These are phyloP conservation scores for Dendrolimus pini DNA, from an alignment of 2,888 invertebrate genomes.

Conservation along the genomic window DNA sequence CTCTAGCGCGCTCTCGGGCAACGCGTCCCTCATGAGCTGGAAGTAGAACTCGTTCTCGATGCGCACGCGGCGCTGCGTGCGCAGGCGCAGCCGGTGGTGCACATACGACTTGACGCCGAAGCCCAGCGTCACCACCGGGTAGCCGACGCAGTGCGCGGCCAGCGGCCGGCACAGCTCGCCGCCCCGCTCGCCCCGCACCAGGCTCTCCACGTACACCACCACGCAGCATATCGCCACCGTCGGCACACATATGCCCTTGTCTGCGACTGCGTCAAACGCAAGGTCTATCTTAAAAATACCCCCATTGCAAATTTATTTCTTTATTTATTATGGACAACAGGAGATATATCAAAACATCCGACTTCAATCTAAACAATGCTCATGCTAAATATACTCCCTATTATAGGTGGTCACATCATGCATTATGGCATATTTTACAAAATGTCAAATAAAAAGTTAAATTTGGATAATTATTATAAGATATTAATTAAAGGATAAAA, in stretches of 20 bases:
- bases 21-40: conserved; percentile 92
- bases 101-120: conserved; percentile 97
- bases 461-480: no score
- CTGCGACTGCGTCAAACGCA: conserved; percentile 62
- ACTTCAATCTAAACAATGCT: no score
- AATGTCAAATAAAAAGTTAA: no score
- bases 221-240: conserved; percentile 95
- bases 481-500: no score
- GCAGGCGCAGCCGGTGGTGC: conserved; percentile 91
- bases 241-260: conserved; percentile 95
- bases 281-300: no score
- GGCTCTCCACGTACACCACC: conserved; percentile 96
- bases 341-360: no score
- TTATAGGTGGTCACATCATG: no score
- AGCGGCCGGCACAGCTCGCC: conserved; percentile 95
- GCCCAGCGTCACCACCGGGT: conserved; percentile 96
- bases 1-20: conserved; percentile 78
- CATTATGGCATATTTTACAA: no score
- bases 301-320: no score
- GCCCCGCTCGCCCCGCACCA: conserved; percentile 86
- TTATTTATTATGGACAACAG: no score
- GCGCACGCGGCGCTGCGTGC: conserved; percentile 94
- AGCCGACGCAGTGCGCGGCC: conserved; percentile 95
- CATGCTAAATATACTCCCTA: no score
- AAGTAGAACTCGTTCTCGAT: conserved; percentile 97